Percentiles rank a stretch among this genome's conserved stretches.
These are phyloP conservation scores for Okamejei kenojei DNA, from an alignment of 2,797 vertebrate genomes.

Conservation along the genomic window DNA sequence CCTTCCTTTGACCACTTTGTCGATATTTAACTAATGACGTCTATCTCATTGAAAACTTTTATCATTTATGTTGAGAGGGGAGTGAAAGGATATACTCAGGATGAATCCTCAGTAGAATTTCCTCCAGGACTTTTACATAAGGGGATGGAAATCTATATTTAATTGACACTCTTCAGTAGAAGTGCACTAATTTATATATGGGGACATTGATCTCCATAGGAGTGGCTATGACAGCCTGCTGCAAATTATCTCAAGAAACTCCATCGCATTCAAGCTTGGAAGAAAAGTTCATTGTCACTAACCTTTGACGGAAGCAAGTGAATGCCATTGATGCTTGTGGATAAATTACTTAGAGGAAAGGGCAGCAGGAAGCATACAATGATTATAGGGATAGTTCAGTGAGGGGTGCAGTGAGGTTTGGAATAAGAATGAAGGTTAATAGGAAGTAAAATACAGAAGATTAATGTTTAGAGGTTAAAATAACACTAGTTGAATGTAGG, in stretches of 20 bases:
- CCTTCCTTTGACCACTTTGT: background rate
- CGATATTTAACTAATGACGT: background rate
- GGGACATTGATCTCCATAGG: background rate
- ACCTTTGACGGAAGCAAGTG: background rate
- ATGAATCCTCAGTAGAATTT: background rate
- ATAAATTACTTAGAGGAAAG: background rate
- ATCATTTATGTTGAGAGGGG: background rate
- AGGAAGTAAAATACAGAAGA: background rate
- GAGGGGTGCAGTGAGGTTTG: background rate
- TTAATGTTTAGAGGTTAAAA: background rate
- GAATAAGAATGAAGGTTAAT: background rate
- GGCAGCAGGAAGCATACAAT: background rate
- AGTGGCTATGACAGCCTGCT: background rate
- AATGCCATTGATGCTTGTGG: background rate
- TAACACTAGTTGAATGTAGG: background rate
- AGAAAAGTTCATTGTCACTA: background rate
- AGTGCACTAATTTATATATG: background rate
- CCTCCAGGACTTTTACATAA: background rate
- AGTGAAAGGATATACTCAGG: background rate
- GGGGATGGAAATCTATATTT: background rate
- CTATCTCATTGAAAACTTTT: background rate
- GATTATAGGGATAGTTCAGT: background rate
- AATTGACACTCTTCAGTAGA: background rate
- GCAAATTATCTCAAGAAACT: background rate
- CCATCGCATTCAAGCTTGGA: background rate